These are phyloP conservation scores for Noctua comes DNA, from an alignment of 2,888 invertebrate genomes.

Conservation along the genomic window DNA sequence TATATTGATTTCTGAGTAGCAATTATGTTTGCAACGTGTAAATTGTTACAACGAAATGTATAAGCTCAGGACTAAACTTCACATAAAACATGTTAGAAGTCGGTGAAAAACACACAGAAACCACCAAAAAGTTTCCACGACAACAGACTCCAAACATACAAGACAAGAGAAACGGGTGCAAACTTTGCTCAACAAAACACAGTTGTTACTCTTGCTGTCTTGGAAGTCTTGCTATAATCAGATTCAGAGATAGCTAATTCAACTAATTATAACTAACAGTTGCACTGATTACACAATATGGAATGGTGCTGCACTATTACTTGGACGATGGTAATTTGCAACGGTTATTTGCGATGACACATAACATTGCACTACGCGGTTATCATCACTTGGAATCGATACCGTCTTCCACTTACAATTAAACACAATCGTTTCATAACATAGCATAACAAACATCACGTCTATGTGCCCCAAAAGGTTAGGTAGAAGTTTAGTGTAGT, in stretches of 20 bases:
- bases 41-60: background rate
- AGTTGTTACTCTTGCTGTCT: conserved; percentile 22
- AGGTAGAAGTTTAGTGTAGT: background rate
- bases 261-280: conserved; percentile 42
- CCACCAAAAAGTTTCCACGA: conserved; percentile 30
- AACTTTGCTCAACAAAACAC: conserved; percentile 47
- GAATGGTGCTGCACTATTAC: conserved; percentile 24
- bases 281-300: conserved; percentile 32
- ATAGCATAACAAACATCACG: background rate
- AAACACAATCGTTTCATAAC: background rate
- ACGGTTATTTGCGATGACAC: conserved; percentile 39
- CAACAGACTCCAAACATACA: conserved; percentile 8
- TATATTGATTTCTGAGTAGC: background rate
- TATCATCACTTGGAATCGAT: conserved; percentile 26
- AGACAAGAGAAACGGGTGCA: conserved; percentile 20
- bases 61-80: background rate
- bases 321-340: too few species aligned
- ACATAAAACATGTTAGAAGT: conserved; percentile 5
- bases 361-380: conserved; percentile 2
- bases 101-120: conserved; percentile 7
- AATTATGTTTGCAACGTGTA: background rate
- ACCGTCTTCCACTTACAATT: conserved; percentile 12
- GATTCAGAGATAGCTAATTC: conserved; percentile 21
- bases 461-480: too few species aligned
- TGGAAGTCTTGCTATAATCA: conserved; percentile 22